phyloP scores from a whole-genome alignment of 1,140 invertebrate species.

The Lepidurus couesii region DNA sequence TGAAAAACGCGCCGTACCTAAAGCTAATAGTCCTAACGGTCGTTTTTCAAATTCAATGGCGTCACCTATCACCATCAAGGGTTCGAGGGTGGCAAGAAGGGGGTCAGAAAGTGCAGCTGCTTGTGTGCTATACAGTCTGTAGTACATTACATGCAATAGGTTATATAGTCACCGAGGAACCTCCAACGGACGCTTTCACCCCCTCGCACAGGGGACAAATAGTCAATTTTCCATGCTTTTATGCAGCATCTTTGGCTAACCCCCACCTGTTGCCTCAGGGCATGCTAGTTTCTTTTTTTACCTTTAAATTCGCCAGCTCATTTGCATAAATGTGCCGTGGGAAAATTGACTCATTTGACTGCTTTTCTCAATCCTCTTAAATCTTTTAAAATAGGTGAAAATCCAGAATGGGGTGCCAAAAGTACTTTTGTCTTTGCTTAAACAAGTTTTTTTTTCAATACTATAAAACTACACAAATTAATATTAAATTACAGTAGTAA shows the following conservation, averaged over 20 bases:
- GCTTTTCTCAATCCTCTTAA: too few relatives aligned
- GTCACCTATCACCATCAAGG: neutral
- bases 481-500: too few relatives aligned
- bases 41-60: neutral
- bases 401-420: too few relatives aligned
- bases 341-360: too few relatives aligned
- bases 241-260: neutral
- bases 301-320: too few relatives aligned
- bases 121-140: neutral
- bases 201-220: neutral
- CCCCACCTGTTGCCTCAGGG: constrained; percentile 1
- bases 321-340: too few relatives aligned
- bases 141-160: neutral
- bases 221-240: too few relatives aligned
- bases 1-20: too few relatives aligned
- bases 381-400: too few relatives aligned
- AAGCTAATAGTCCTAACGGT: neutral
- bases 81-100: neutral
- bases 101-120: neutral
- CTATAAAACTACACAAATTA: too few relatives aligned
- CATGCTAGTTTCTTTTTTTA: neutral
- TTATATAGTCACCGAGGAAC: neutral
- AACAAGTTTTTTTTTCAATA: too few relatives aligned
- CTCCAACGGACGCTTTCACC: neutral
- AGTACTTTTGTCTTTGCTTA: too few relatives aligned